These are phyloP conservation scores for Dione vanillae DNA, from an alignment of 2,888 invertebrate species.

Conservation along the genomic window DNA sequence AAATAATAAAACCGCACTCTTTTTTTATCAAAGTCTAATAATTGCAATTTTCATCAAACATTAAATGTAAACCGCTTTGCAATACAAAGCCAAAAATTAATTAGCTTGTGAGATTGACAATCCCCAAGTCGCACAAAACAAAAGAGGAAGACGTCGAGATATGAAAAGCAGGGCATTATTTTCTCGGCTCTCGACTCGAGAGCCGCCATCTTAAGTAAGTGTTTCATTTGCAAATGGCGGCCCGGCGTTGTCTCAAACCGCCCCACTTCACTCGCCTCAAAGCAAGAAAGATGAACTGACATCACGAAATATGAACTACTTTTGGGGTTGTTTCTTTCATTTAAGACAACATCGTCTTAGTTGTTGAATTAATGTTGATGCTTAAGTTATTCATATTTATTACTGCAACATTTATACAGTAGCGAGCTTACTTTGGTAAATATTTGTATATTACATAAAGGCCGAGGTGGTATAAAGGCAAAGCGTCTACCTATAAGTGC, in stretches of 20 bases:
- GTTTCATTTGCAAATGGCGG: slow-evolving; percentile 51
- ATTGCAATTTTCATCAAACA: background rate
- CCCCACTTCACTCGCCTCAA: slow-evolving; percentile 44
- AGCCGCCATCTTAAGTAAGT: slow-evolving; percentile 41
- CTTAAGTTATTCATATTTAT: slow-evolving; percentile 12
- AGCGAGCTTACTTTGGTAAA: background rate
- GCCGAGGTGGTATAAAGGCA: too few relatives aligned
- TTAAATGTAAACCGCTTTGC: background rate
- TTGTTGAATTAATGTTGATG: background rate
- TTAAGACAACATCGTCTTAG: background rate
- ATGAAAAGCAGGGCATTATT: slow-evolving; percentile 37
- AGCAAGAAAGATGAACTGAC: slow-evolving; percentile 28
- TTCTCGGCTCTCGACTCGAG: slow-evolving; percentile 32
- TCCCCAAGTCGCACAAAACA: slow-evolving; percentile 10
- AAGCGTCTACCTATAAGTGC: too few relatives aligned
- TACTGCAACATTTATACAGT: background rate
- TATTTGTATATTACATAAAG: too few relatives aligned
- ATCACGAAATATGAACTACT: slow-evolving; percentile 28
- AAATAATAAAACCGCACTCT: too few relatives aligned
- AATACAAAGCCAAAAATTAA: background rate
- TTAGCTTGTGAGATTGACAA: slow-evolving; percentile 17
- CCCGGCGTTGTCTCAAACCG: slow-evolving; percentile 47
- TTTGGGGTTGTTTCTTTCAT: slow-evolving; percentile 3
- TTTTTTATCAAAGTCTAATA: too few relatives aligned
- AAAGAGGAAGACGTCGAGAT: slow-evolving; percentile 24